These are phyloP conservation scores for Drosophila ercepeae DNA, from an alignment of 1,140 invertebrate species.

Conservation along the genomic window DNA sequence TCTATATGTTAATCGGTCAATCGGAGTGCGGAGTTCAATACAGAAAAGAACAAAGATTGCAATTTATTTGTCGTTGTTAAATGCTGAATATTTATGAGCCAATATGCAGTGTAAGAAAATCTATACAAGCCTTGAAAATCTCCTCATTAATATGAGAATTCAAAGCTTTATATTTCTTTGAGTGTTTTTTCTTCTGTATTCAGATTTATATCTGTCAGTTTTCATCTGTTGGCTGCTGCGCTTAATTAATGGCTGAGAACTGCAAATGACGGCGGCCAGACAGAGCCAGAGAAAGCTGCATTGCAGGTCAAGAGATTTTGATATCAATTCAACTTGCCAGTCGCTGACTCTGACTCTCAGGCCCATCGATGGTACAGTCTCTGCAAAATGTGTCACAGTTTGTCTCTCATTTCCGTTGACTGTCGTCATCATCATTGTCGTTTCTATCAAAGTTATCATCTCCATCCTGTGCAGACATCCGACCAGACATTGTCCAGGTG, in stretches of 20 bases:
- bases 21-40: conserved; percentile 18
- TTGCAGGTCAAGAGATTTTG: conserved; percentile 60
- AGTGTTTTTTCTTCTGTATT: conserved; percentile 10
- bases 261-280: conserved; percentile 12
- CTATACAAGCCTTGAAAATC: neutral
- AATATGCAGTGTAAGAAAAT: conserved; percentile 4
- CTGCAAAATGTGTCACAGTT: conserved; percentile 37
- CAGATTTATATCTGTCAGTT: conserved; percentile 40
- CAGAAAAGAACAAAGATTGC: conserved; percentile 17
- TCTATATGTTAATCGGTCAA: conserved; percentile 42
- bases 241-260: conserved; percentile 50
- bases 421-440: conserved; percentile 25
- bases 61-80: conserved; percentile 31
- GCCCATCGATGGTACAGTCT: conserved; percentile 21
- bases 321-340: conserved; percentile 31
- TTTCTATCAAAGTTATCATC: neutral
- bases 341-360: neutral
- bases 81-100: conserved; percentile 13
- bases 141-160: too few relatives aligned
- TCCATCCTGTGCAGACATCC: conserved; percentile 33
- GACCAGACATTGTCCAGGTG: conserved; percentile 36
- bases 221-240: conserved; percentile 33
- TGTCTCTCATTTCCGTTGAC: conserved; percentile 29
- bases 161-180: neutral
- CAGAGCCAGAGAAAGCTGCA: conserved; percentile 29